Base-by-base conservation (phyloP, 2,888 invertebrate species). In the Cyaniris semiargus region DNA sequence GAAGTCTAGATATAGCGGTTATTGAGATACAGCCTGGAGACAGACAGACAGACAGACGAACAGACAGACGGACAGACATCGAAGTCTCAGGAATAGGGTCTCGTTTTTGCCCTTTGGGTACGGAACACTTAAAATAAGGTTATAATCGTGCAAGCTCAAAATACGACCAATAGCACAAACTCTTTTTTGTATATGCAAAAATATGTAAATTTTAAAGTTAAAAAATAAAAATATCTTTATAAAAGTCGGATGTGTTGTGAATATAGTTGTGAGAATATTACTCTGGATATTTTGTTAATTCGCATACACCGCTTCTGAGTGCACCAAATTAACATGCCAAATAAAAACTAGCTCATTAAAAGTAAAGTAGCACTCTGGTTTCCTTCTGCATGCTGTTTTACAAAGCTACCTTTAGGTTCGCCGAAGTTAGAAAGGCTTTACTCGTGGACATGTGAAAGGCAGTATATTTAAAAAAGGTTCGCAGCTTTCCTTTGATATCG, bases 401-500 rank as follows among this genome's bases (percentile, higher is more conserved):
- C 80, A 82, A 82, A 82, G 81, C 79, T 78, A 78, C 79, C 81
- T 81, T 81, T 79, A 81, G 80, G 78, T 79, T 80, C 77, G 78
- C 78, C 77, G 78, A 76, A 77, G 78, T 79, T 80, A 81, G 78
- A 83, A 84, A 81, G 84, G 81, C 83, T 80, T 86, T 85, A 83
- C 81, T 79, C 82, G 82, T 85, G 83, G 83, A 86, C 84, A 85
- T 83, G 84, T 82, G 81, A 89, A 90, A 88, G 84, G 84, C 78
- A 81, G 81, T 79, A 78, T 80, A 80, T 81, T 84, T 89, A 85
- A 82, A 85, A 87, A 87, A 85, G 84, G 85, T 86, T 86, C 85
- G 88, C 83, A 83, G 79, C 81, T 80, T 81, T 82, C 81, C 83
- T 90, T 90, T 90, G 90, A 88, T 87, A 87, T 85, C 84, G 84